Conservation (phyloP, 2,113 vertebrate species). For the Ictalurus furcatus region DNA sequence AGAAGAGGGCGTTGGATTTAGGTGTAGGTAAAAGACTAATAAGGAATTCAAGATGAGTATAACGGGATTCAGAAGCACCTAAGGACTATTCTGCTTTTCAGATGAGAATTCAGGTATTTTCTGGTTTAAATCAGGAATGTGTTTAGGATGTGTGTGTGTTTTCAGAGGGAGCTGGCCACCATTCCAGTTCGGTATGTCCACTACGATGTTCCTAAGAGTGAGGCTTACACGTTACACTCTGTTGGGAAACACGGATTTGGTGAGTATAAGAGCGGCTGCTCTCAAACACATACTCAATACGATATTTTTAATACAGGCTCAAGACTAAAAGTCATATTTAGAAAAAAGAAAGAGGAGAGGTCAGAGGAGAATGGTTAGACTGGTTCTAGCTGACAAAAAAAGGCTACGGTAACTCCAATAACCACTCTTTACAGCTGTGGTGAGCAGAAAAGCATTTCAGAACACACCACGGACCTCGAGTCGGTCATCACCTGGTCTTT, state of each 20-base stretch:
- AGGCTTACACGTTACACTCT: conserved; percentile 71
- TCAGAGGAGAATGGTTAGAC: not conserved
- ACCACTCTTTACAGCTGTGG: not conserved
- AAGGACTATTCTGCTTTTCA: not conserved
- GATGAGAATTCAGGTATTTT: not conserved
- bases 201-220: conserved; percentile 63
- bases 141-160: not conserved
- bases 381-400: not conserved
- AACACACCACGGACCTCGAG: not conserved
- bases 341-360: not conserved
- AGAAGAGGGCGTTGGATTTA: not conserved
- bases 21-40: not conserved
- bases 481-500: not conserved
- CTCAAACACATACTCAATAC: not conserved
- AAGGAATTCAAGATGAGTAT: not conserved
- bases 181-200: conserved; percentile 68
- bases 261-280: conserved; percentile 43
- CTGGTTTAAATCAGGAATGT: not conserved
- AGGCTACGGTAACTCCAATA: not conserved
- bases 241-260: conserved; percentile 76
- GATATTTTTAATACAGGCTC: not conserved
- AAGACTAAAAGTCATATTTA: not conserved
- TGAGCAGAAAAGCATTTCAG: not conserved
- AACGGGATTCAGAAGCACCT: not conserved
- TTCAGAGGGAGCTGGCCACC: conserved; percentile 68